Evolutionary conservation across 2,888 invertebrate species (phyloP), one percentile per base, ranked within the genome.

Genomic region (Pterobdella sp.): DNA sequence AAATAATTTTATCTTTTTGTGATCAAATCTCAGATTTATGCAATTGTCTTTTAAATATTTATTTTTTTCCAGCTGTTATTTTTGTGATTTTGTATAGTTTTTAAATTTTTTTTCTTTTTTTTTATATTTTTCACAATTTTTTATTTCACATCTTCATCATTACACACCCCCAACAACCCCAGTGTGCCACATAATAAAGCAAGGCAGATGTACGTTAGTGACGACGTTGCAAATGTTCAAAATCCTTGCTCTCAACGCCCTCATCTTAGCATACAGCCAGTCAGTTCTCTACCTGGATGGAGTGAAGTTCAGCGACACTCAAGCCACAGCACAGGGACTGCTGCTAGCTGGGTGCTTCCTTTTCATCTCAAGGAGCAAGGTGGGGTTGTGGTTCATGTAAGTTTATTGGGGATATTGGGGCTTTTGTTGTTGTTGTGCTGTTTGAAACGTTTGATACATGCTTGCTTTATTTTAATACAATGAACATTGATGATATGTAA

Each of bases 151-250:
- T n/a, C n/a, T n/a, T n/a, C n/a, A n/a, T n/a, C n/a, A n/a, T n/a
- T n/a, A n/a, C n/a, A n/a, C 42, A 42, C 42, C 42, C 7, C 18
- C 42, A 14, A 1, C 64, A 4, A 26, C 49, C 42, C 3, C 66
- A 74, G 74, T 77, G 68, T 97, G 95, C 82, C 95, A 98, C 86
- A 93, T 99, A 76, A 96, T 99, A 81, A 98, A 98, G 83, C 98
- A 99, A 87, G 98, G 98, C 0, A 89, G 98, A 32, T 99, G 98
- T 84, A 99, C 98, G 0, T 86, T 99, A 75, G 98, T 99, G 31
- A 99, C 98, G 0, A 99, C 98, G 0, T 87, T 99, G 75, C 98
- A 99, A 85, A 99, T 99, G 98, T 99, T 99, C 86, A 99, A 99
- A 87, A 99, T 99, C 79, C 86, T 99, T 73, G 98, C 98, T 0